Base-by-base conservation (phyloP, 2,888 invertebrate species). In the Halocaridina rubra region DNA sequence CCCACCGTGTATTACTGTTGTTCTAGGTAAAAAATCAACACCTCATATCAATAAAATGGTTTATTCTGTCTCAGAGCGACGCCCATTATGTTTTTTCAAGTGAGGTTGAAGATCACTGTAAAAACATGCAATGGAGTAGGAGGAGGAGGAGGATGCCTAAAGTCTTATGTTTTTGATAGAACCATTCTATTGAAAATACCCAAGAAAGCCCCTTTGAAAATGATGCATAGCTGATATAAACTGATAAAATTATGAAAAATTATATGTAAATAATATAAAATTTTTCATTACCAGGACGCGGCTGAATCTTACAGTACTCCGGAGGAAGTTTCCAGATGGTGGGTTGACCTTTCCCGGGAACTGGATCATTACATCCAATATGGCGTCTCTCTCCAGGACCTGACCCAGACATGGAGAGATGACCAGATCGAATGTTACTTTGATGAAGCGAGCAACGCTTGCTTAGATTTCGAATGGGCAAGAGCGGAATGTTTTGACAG, bases 341-440 rank as follows among this genome's bases (percentile, higher is more conserved):
- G 86, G 86, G 57, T 71, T 19, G 86, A 86, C 80, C 74, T 86
- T 59, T 67, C 79, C 0, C 30, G 24, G 10, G 75, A 86, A 30
- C 67, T 86, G 33, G n/a, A 71, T 7, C 86, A 86, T 76, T 86
- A 86, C 77, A 84, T 84, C 84, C 32, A 76, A 22, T 86, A 86
- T 53, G 79, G 76, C 7, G 24, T 69, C 5, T 79, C 33, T 32
- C 86, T 86, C 22, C 69, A 86, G 64, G 46, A 71, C 30, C 72
- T 77, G 71, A 80, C 80, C 2, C n/a, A 61, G 64, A 32, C 16
- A n/a, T 86, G 82, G 82, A 74, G 86, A 64, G 53, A 84, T 57
- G 64, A 61, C 29, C 69, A 86, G 76, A 84, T 86, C 33, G 84
- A 86, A 57, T 86, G 86, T 22, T 72, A 46, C 72, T 64, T 86